These are phyloP conservation scores for Lordiphosa stackelbergi DNA, from an alignment of 1,140 invertebrate genomes.

Conservation along the genomic window DNA sequence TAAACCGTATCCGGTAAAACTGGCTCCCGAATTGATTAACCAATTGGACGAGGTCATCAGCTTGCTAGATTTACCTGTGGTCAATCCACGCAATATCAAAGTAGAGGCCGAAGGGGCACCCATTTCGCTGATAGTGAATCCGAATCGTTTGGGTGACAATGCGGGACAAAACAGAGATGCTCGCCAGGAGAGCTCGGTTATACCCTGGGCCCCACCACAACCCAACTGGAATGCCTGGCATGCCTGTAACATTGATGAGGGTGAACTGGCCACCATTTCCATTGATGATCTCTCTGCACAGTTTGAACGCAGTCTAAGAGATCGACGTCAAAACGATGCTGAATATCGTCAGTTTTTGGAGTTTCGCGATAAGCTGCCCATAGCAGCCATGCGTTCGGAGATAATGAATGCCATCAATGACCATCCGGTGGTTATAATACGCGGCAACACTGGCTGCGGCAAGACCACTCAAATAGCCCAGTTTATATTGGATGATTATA, in stretches of 20 bases:
- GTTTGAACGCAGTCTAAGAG: conserved; percentile 82
- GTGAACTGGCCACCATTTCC: conserved; percentile 86
- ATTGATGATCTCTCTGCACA: conserved; percentile 90
- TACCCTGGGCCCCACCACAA: conserved; percentile 96
- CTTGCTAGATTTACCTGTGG: conserved; percentile 79
- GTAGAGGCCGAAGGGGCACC: conserved; percentile 71
- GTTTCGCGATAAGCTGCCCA: conserved; percentile 86
- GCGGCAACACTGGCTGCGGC: conserved; percentile 96
- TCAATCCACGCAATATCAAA: conserved; percentile 65
- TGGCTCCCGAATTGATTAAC: conserved; percentile 83
- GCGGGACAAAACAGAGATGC: conserved; percentile 12
- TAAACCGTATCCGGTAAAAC: conserved; percentile 87
- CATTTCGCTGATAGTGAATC: conserved; percentile 48
- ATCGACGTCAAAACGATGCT: conserved; percentile 74
- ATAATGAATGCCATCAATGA: conserved; percentile 92
- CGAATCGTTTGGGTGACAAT: conserved; percentile 11
- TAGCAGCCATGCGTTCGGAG: conserved; percentile 83
- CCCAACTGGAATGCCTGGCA: conserved; percentile 98
- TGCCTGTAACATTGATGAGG: conserved; percentile 95
- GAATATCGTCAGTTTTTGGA: conserved; percentile 77
- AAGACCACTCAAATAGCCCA: conserved; percentile 94
- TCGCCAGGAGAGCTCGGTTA: conserved; percentile 79
- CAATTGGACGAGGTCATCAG: conserved; percentile 83
- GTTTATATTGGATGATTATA: conserved; percentile 96
- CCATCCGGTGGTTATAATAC: conserved; percentile 91